Evolutionary conservation across 1,140 invertebrate genomes (phyloP).

Genomic region (Drosophila triauraria): DNA sequence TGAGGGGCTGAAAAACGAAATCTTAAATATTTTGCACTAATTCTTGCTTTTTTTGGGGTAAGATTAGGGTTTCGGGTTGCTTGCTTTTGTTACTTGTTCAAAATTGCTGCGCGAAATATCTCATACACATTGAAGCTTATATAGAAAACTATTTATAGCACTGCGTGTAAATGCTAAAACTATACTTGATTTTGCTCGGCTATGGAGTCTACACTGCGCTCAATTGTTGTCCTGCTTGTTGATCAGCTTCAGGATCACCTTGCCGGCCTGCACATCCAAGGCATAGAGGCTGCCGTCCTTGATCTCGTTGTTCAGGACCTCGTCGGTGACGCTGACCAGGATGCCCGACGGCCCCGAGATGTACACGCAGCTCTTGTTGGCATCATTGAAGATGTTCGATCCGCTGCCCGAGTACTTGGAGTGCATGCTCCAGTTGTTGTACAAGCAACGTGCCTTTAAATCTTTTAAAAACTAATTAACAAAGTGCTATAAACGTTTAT

Average conservation of each 20-base stretch:
- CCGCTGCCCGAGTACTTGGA: conserved; percentile 85
- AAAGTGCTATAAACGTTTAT: neutral
- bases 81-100: conserved; percentile 60
- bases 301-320: conserved; percentile 89
- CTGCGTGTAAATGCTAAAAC: conserved; percentile 69
- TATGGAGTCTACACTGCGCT: conserved; percentile 15
- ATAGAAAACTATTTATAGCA: conserved; percentile 49
- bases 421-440: conserved; percentile 80
- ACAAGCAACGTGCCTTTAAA: neutral
- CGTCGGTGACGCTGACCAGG: conserved; percentile 91
- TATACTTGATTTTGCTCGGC: conserved; percentile 49
- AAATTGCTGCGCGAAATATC: conserved; percentile 76
- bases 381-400: conserved; percentile 83
- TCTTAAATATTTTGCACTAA: conserved; percentile 44
- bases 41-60: conserved; percentile 5
- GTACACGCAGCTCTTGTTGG: conserved; percentile 86
- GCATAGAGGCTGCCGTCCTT: conserved; percentile 89
- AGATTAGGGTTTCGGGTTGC: conserved; percentile 9
- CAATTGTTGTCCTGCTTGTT: conserved; percentile 80
- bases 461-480: no score
- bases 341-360: conserved; percentile 91
- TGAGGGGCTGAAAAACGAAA: no score
- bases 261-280: conserved; percentile 86
- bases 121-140: conserved; percentile 74
- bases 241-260: conserved; percentile 80